Percentiles rank a stretch among this genome's conserved stretches.
These are phyloP conservation scores for Benthochromis sp. DNA, from an alignment of 2,113 vertebrate genomes.

Conservation along the genomic window DNA sequence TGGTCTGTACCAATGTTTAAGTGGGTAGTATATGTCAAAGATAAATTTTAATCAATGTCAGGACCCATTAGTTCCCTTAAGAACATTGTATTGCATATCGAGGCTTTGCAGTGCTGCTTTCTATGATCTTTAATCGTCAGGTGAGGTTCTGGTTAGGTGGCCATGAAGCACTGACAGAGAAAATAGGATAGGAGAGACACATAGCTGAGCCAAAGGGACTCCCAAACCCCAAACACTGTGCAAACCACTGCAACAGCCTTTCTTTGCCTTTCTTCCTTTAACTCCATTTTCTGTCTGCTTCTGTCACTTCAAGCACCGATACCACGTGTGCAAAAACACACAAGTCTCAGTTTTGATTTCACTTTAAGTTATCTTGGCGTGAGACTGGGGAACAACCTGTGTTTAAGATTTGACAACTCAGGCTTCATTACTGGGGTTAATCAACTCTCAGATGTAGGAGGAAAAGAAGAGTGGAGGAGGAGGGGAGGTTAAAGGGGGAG, in stretches of 20 bases:
- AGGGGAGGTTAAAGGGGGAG: background rate
- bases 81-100: background rate
- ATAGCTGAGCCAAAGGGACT: background rate
- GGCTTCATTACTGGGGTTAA: background rate
- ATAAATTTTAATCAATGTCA: background rate
- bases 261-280: background rate
- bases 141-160: background rate
- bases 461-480: background rate
- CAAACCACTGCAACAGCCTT: background rate
- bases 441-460: background rate
- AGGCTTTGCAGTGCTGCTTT: background rate
- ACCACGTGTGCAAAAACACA: background rate
- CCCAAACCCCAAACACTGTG: background rate
- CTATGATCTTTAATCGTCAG: background rate
- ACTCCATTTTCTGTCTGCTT: background rate
- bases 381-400: background rate
- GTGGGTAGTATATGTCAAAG: background rate
- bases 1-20: background rate
- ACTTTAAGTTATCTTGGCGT: background rate
- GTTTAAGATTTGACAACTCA: background rate
- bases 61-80: background rate
- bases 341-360: background rate
- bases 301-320: background rate
- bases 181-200: background rate
- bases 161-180: background rate